A percentile compares a stretch with the other conserved stretches of the same genome.
phyloP scores from a whole-genome alignment of 2,797 vertebrate species.

The Sitta carolinensis region DNA sequence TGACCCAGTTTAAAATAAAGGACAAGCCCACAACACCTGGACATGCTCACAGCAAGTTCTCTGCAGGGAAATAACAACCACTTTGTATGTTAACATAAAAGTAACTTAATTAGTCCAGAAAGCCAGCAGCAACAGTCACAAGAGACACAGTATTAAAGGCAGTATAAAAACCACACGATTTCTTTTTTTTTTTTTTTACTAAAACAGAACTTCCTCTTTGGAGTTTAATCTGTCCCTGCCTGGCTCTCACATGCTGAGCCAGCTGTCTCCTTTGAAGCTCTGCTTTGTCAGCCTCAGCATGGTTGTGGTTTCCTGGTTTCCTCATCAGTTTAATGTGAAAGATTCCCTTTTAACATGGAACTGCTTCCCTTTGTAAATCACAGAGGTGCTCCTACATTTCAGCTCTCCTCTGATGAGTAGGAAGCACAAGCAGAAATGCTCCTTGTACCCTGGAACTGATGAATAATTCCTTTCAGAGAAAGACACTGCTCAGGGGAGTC shows the following conservation, averaged over 20 bases:
- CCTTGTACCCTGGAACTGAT: not conserved
- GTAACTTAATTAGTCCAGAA: constrained; percentile 57
- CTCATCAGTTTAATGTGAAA: not conserved
- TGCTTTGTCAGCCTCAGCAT: not conserved
- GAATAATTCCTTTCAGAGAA: not conserved
- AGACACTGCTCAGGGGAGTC: not conserved
- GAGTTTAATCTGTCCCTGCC: not conserved
- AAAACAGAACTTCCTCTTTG: not conserved
- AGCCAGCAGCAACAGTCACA: constrained; percentile 30
- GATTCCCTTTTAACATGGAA: not conserved
- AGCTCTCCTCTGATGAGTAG: not conserved
- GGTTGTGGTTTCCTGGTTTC: not conserved
- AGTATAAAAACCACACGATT: not conserved
- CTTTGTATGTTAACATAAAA: constrained; percentile 38
- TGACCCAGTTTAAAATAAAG: constrained; percentile 45
- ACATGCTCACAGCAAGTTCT: not conserved
- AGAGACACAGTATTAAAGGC: not conserved
- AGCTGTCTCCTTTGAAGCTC: constrained; percentile 21
- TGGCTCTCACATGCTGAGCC: not conserved
- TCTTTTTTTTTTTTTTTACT: not conserved
- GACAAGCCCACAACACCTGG: constrained; percentile 8
- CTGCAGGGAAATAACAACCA: constrained; percentile 47
- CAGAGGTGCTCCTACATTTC: not conserved
- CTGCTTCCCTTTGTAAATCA: constrained; percentile 6
- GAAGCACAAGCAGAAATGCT: not conserved